Evolutionary conservation across 2,797 vertebrate species (phyloP), one percentile per base, ranked within the genome.

Genomic region (Podarcis siculus): DNA sequence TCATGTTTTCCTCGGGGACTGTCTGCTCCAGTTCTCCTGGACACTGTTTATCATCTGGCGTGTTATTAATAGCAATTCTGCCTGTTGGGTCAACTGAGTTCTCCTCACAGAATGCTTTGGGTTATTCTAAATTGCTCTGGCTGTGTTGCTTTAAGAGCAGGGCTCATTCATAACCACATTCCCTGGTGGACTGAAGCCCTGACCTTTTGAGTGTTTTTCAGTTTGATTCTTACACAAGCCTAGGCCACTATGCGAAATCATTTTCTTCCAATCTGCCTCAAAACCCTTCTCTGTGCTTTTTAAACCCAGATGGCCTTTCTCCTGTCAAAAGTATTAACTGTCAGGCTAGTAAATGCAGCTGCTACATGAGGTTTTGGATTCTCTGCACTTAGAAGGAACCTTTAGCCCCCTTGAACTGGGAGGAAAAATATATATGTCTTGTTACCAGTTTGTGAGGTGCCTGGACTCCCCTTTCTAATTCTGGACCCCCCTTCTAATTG

Each of bases 281-380:
- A 95, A 88, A 86, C 90, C 6, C 81, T 71, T 69, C 75, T 89
- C 84, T 21, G 61, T 87, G 5, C 61, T 92, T 92, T 91, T 89
- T 90, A 82, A 85, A 92, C 80, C 82, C 95, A 95, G 94, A 92
- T 91, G 94, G 89, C 69, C 90, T 95, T 89, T 76, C 72, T 88
- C 81, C 90, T 92, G 93, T 96, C 93, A 93, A 82, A 94, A 93
- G 19, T 89, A 93, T 79, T 85, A 86, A 91, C 91, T 92, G 79
- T 64, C 86, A 55, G 89, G 77, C 39, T 86, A 86, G 88, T 86
- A 72, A 93, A 92, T 87, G 83, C 92, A 96, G 94, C 94, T 95
- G 93, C 90, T 91, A 92, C 30, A 69, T 72, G 87, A 3, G 4
- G 55, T 42, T 90, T 94, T 92, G 91, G 90, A 86, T 77, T 90